These are phyloP conservation scores for Hapalemur alaotrensis DNA, from an alignment of 2,797 vertebrate species.

Conservation along the genomic window DNA sequence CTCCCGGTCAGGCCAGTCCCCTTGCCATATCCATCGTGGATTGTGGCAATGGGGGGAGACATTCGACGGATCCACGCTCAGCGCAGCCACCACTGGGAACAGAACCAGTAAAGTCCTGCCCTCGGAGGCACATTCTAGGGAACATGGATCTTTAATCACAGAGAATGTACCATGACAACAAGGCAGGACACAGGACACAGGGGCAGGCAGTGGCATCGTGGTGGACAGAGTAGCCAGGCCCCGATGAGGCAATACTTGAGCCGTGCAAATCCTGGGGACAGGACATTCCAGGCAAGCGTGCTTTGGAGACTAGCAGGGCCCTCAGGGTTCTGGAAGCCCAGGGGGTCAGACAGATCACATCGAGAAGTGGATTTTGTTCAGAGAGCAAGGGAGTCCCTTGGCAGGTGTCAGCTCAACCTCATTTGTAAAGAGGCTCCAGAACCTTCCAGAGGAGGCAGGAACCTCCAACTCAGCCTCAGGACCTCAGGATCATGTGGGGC, in stretches of 20 bases:
- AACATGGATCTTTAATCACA: not conserved
- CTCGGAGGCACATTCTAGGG: not conserved
- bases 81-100: not conserved
- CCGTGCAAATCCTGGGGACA: not conserved
- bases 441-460: not conserved
- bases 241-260: not conserved
- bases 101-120: rapidly evolving
- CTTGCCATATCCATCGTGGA: not conserved
- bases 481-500: not conserved
- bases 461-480: not conserved
- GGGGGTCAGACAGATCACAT: not conserved
- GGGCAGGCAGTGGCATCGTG: no score
- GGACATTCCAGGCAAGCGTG: not conserved
- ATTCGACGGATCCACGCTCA: not conserved
- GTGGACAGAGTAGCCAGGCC: not conserved
- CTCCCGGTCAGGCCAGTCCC: not conserved
- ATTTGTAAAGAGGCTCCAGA: not conserved
- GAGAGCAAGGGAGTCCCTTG: not conserved
- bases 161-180: not conserved
- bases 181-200: not conserved
- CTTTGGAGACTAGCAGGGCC: not conserved
- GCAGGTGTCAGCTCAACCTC: not conserved
- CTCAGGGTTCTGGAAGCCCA: not conserved
- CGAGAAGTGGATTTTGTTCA: not conserved
- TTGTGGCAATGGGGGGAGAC: not conserved